Evolutionary conservation across 1,140 invertebrate genomes (phyloP), one percentile per base, ranked within the genome.

Genomic region (Hormaphis cornu): DNA sequence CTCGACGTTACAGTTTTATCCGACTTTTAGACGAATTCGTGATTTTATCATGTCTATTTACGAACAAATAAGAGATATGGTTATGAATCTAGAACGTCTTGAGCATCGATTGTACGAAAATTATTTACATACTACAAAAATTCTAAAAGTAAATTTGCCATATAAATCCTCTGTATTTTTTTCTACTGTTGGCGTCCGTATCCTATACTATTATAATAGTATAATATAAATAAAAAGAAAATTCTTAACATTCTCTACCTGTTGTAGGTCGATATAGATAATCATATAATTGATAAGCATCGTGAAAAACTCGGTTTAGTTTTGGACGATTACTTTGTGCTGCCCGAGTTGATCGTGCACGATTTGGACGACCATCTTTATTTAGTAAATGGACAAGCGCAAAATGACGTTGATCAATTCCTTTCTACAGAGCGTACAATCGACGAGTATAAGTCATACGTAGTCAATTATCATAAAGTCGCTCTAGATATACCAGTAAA

Each of bases 311-410:
- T 91, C 18, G 75, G 77, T 10, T 75, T 81, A 24, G 77, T 90
- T 70, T 80, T 91, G 3, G 82, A 86, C 71, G 84, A 88, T 70
- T 84, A 90, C 75, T 81, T 83, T 73, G 86, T 86, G 71, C 85
- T 84, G 1, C 85, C 88, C 2, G 86, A 89, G 75, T 73, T 85
- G 14, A 80, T 86, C 50, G 76, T 90, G 40, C 83, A 86, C 75
- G 87, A 90, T 76, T 91, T 91, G 76, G 89, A 93, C 76, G 85
- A 88, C 72, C 93, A 92, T 74, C 82, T 88, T 46, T 85, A 83
- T 75, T 79, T 95, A 1, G 87, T 95, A 37, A 89, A 89, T 74
- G 87, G 87, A 70, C 82, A 87, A 71, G 88, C 82, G 70, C 81
- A 84, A 33, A 79, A 82, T 37, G 80, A 84, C 72, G 82, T 94